Evolutionary conservation across 2,888 invertebrate species (phyloP), one percentile per base, ranked within the genome.

Genomic region (Nomada ruficornis): DNA sequence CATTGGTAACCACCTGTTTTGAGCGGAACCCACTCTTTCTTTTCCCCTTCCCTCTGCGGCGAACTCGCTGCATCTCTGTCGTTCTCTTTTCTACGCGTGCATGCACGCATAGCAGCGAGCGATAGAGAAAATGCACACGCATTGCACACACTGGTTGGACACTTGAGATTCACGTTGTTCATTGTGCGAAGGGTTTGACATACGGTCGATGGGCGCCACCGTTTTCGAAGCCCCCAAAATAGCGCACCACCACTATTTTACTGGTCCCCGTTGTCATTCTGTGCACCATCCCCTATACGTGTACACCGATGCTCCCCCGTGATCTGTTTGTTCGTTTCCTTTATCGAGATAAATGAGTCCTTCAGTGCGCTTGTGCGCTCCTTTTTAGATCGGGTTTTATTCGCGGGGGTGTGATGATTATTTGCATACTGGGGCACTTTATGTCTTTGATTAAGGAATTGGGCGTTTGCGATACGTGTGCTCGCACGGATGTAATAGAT

Each of bases 1-100:
- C 87, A 82, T 89, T 91, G 89, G 88, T 93, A 93, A 93, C 93
- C 93, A 93, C 93, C 93, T 93, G 93, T 93, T 93, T 92, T 89
- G 87, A 91, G 87, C 87, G 88, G 88, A 86, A 82, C 75, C 83
- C 79, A 79, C 81, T 77, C 73, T 63, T 67, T 71, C 26, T 54
- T 60, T 44, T n/a, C 47, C 10, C 44, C 67, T 75, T 54, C 50
- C 52, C 11, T 29, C 4, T 20, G 18, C 36, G 57, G 26, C 11
- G 7, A 0, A 1, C 52, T 5, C 69, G 9, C 23, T 44, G 2
- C 20, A 36, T 47, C 54, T n/a, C 67, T 42, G 47, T 44, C 26
- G 26, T 60, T 42, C 26, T 2, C 20, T 18, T 13, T 15, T 20
- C 36, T 10, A 13, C 20, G 23, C 20, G 26, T 36, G 52, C 29